phyloP scores from a whole-genome alignment of 1,140 invertebrate species.

The Eubasilissa regina region DNA sequence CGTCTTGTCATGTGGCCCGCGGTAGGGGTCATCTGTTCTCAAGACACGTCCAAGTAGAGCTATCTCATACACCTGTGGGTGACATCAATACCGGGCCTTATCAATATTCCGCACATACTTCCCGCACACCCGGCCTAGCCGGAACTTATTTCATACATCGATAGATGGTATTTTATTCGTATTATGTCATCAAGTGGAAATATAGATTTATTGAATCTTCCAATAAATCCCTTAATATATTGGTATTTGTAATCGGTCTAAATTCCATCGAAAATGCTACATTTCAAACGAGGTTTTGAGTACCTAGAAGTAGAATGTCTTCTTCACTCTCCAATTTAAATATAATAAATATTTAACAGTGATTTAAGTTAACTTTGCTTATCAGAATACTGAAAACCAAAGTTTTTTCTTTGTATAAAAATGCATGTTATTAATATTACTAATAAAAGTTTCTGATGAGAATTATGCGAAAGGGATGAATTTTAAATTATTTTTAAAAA shows the following conservation, averaged over 20 bases:
- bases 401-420: no score
- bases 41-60: constrained; percentile 13
- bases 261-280: no score
- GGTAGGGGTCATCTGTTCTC: constrained; percentile 40
- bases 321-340: no score
- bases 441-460: no score
- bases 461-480: no score
- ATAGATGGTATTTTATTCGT: constrained; percentile 21
- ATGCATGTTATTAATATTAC: no score
- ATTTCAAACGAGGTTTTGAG: constrained; percentile 13
- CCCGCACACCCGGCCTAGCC: not conserved
- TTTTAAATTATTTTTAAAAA: no score
- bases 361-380: no score
- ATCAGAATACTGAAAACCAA: no score
- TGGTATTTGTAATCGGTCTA: not conserved
- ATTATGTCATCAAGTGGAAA: constrained; percentile 22
- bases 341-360: no score
- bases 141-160: constrained; percentile 16
- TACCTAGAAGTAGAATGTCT: not conserved
- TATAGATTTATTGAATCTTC: constrained; percentile 5
- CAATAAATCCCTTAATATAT: not conserved
- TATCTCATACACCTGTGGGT: constrained; percentile 45
- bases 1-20: not conserved
- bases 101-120: constrained; percentile 45
- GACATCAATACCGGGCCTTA: constrained; percentile 48